A percentile compares a stretch with the other conserved stretches of the same genome.
Evolutionary conservation across 1,140 invertebrate genomes (phyloP).

Genomic region (Teleopsis dalmanni): DNA sequence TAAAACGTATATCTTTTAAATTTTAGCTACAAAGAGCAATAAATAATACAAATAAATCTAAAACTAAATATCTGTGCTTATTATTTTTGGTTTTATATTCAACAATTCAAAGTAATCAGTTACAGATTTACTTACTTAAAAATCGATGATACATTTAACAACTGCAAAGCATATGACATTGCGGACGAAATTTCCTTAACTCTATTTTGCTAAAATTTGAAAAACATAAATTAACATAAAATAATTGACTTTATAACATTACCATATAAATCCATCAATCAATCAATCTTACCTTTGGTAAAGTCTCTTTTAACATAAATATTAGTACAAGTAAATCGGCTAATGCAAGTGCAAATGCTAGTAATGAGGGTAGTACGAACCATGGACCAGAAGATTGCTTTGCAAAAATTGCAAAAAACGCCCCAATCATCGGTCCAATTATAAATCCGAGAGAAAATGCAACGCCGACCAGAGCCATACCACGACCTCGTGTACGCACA

Average conservation of each 20-base stretch:
- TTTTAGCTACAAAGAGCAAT: no score
- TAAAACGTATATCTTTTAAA: no score
- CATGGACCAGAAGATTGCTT: constrained; percentile 56
- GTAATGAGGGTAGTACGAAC: constrained; percentile 77
- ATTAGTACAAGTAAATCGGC: constrained; percentile 72
- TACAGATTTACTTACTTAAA: constrained; percentile 28
- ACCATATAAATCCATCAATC: neutral
- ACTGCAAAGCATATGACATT: constrained; percentile 57
- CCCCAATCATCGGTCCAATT: constrained; percentile 90
- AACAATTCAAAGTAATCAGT: no score
- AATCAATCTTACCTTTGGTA: constrained; percentile 54
- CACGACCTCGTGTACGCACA: constrained; percentile 72
- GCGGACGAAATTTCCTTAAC: constrained; percentile 48
- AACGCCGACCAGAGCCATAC: constrained; percentile 95
- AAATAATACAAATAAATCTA: no score
- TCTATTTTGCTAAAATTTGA: constrained; percentile 48
- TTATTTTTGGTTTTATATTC: no score
- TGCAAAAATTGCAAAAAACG: constrained; percentile 73
- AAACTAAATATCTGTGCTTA: no score
- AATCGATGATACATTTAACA: constrained; percentile 50
- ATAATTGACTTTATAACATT: constrained; percentile 23
- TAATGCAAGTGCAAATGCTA: constrained; percentile 71
- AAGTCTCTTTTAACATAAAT: constrained; percentile 76
- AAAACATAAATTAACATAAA: neutral
- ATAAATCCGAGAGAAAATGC: constrained; percentile 98